Conservation (phyloP, 2,888 invertebrate species). For the Himalopsyche kuldschensis region DNA sequence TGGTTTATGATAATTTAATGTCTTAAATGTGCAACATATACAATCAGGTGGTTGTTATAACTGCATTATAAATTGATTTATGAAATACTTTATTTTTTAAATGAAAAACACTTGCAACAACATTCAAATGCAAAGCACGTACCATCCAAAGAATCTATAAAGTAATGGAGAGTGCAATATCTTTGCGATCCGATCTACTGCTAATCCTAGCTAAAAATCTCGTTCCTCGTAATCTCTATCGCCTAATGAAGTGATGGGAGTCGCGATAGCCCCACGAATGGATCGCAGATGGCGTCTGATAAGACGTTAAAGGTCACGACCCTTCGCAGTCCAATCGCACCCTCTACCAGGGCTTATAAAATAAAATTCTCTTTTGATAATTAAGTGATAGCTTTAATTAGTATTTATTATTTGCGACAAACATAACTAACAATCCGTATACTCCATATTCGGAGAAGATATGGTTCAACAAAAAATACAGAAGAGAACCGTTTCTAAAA, state of each 20-base stretch:
- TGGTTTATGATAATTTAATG: no score
- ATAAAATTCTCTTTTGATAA: not conserved
- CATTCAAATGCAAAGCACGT: not conserved
- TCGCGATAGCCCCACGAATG: conserved; percentile 27
- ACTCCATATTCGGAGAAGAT: no score
- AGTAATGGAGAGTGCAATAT: conserved; percentile 8
- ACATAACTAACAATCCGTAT: no score
- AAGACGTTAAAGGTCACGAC: conserved; percentile 13
- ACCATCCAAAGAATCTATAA: not conserved
- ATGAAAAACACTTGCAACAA: not conserved
- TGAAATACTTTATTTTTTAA: not conserved
- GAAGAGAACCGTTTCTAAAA: no score
- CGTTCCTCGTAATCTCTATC: conserved; percentile 34
- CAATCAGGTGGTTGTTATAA: no score
- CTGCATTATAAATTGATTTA: no score
- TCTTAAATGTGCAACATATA: no score
- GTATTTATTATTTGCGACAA: no score
- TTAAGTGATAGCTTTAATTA: no score
- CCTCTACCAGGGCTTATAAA: not conserved
- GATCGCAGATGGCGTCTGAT: conserved; percentile 30
- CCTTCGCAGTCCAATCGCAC: not conserved
- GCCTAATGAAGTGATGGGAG: conserved; percentile 38
- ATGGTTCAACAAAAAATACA: no score
- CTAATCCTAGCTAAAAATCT: conserved; percentile 21
- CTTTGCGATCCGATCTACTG: conserved; percentile 4